These are phyloP conservation scores for Podarcis lilfordi DNA, from an alignment of 2,797 vertebrate species.

Conservation along the genomic window DNA sequence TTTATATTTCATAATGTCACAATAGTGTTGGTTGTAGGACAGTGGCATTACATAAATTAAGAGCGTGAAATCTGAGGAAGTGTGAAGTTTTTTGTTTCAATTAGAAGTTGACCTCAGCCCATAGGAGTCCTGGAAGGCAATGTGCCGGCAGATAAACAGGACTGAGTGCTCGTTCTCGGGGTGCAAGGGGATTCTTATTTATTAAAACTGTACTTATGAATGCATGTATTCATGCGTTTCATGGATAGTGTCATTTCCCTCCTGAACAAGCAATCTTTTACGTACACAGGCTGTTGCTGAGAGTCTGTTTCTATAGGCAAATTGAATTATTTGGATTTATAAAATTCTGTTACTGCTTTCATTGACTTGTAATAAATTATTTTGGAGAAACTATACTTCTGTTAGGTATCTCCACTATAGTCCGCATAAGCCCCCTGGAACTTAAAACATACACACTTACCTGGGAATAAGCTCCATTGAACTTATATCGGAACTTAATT, in stretches of 20 bases:
- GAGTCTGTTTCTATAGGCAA: background rate
- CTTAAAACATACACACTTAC: background rate
- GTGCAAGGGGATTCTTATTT: background rate
- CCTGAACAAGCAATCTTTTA: background rate
- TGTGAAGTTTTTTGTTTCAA: background rate
- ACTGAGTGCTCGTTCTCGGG: background rate
- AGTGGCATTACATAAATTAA: background rate
- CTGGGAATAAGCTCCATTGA: background rate
- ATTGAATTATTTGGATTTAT: background rate
- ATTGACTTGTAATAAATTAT: no score
- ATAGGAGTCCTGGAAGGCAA: background rate
- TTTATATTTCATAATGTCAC: background rate
- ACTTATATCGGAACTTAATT: background rate
- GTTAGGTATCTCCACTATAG: no score
- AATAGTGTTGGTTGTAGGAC: background rate
- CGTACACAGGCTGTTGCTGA: background rate
- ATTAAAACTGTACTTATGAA: background rate
- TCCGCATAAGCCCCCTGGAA: background rate
- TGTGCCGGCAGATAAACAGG: background rate
- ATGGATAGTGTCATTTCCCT: background rate
- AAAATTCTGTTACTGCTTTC: background rate
- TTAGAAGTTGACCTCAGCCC: background rate
- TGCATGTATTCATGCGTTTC: background rate
- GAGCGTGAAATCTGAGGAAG: background rate
- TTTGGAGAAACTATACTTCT: no score